Evolutionary conservation across 1,140 invertebrate species (phyloP).

Genomic region (Belonocnema kinseyi): DNA sequence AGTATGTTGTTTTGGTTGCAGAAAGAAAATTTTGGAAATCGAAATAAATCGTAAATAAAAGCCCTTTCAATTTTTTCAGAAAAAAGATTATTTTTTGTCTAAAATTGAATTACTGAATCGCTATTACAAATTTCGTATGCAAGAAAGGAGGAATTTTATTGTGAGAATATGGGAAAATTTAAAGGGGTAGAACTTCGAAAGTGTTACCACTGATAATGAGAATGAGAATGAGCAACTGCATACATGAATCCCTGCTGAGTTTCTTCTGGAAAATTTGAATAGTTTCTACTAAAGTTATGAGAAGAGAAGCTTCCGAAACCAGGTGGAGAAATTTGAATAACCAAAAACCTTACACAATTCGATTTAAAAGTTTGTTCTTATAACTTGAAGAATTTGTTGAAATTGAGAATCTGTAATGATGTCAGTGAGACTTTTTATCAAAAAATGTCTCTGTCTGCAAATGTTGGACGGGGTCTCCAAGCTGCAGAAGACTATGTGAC

Average conservation of each 20-base stretch:
- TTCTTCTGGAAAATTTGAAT: constrained; percentile 15
- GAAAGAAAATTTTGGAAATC: too few species aligned
- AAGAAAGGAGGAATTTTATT: too few species aligned
- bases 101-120: too few species aligned
- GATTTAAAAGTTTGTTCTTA: constrained; percentile 25
- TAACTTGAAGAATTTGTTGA: neutral
- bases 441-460: neutral
- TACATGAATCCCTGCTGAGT: constrained; percentile 4
- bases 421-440: neutral
- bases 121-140: too few species aligned
- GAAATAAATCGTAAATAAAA: too few species aligned
- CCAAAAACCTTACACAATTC: constrained; percentile 11
- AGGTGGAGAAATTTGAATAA: constrained; percentile 27
- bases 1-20: too few species aligned
- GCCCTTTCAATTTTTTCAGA: too few species aligned
- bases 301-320: neutral
- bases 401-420: constrained; percentile 1
- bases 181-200: neutral
- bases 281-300: constrained; percentile 3
- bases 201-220: constrained; percentile 6
- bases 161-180: too few species aligned
- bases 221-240: neutral
- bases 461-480: neutral
- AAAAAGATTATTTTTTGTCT: too few species aligned
- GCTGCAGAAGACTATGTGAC: neutral